A percentile compares a stretch with the other conserved stretches of the same genome.
Conservation (phyloP, 1,140 invertebrate genomes). For the Drosophila mayri region DNA sequence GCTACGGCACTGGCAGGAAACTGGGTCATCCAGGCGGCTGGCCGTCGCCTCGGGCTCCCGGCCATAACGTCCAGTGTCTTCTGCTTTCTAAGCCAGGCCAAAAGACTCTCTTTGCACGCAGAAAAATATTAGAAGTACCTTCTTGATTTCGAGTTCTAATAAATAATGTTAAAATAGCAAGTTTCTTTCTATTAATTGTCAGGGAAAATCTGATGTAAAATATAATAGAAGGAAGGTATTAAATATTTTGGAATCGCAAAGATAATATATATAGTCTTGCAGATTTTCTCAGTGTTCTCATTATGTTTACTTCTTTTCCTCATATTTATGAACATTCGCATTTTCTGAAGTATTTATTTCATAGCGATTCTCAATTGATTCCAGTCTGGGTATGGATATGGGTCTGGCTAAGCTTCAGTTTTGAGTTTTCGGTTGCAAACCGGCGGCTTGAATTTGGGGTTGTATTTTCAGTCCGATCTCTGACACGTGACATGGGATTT, state of each 20-base stretch:
- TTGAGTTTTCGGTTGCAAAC: conserved; percentile 37
- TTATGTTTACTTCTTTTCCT: conserved; percentile 43
- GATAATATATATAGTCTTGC: neutral
- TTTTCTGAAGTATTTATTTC: conserved; percentile 64
- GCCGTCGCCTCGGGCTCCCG: conserved; percentile 32
- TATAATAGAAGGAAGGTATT: neutral
- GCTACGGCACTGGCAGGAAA: conserved; percentile 45
- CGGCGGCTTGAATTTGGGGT: conserved; percentile 4
- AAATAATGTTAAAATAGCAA: neutral
- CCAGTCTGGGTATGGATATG: conserved; percentile 27
- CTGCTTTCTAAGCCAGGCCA: conserved; percentile 70
- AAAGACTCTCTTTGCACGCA: conserved; percentile 8
- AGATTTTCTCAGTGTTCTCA: neutral
- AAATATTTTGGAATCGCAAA: neutral
- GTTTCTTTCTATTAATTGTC: neutral
- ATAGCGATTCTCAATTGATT: conserved; percentile 75
- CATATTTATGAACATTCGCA: conserved; percentile 57
- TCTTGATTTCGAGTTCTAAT: neutral
- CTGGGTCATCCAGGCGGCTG: conserved; percentile 63
- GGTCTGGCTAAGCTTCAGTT: conserved; percentile 16
- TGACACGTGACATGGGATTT: conserved; percentile 82
- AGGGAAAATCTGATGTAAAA: neutral
- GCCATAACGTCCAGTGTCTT: conserved; percentile 51
- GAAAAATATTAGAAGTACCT: neutral
- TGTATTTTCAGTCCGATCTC: conserved; percentile 44